Conservation (phyloP, 2,888 invertebrate species). For the Scaptomyza reducta region DNA sequence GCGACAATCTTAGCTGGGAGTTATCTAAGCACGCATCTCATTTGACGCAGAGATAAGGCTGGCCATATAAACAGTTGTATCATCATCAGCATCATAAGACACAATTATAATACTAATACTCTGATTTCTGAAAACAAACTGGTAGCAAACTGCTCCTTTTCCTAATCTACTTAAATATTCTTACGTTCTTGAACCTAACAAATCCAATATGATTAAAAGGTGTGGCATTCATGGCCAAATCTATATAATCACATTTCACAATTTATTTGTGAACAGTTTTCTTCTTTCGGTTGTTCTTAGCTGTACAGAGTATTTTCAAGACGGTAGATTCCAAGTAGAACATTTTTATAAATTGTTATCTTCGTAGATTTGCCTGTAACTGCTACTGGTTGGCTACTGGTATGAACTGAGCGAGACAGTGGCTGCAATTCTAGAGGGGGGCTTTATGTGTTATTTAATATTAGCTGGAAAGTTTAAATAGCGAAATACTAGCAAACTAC, state of each 20-base stretch:
- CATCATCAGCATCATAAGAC: conserved; percentile 40
- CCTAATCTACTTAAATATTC: neutral
- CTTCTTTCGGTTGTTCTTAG: neutral
- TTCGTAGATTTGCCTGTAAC: conserved; percentile 48
- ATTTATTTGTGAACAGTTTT: neutral
- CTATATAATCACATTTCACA: neutral
- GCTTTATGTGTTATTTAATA: neutral
- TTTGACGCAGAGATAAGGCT: conserved; percentile 71
- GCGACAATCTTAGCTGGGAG: conserved; percentile 55
- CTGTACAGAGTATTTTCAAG: neutral
- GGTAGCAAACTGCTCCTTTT: neutral
- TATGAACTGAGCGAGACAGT: conserved; percentile 7
- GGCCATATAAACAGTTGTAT: conserved; percentile 46
- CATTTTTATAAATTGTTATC: conserved; percentile 23
- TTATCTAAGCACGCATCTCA: conserved; percentile 63
- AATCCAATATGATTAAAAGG: neutral
- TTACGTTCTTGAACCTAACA: too few species aligned
- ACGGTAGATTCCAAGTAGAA: neutral
- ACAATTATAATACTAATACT: conserved; percentile 6
- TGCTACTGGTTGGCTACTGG: conserved; percentile 51
- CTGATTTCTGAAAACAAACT: neutral
- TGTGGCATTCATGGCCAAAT: neutral
- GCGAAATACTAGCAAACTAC: too few species aligned
- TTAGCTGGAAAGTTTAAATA: too few species aligned
- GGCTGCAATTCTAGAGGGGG: neutral